Evolutionary conservation across 2,797 vertebrate genomes (phyloP), one percentile per base, ranked within the genome.

Genomic region (Nothura maculosa): DNA sequence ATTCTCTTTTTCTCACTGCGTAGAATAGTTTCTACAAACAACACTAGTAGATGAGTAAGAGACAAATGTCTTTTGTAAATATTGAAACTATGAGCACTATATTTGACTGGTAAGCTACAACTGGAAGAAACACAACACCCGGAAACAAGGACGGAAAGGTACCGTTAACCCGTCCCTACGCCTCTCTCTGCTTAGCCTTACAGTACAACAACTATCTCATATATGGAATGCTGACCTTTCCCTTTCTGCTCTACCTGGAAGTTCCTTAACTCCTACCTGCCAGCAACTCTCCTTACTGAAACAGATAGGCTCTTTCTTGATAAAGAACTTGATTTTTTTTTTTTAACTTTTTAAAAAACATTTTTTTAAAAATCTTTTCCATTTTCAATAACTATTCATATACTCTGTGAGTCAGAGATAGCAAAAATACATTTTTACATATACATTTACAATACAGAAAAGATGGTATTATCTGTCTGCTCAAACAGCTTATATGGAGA

Each of bases 311-410:
- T 52, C 5, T 80, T 58, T n/a, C 12, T 61, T 72, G 25, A 18
- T 47, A 63, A 57, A 40, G 57, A 32, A 20, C 5, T 48, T 48
- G 11, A 48, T 24, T 25, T 6, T 48, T 48, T 12, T 6, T 13
- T 48, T 48, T 7, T 24, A 22, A 3, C 12, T 48, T 25, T 48
- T 48, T 48, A 40, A 40, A 40, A 40, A 40, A 40, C 17, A 20
- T 75, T 89, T 52, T 87, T 83, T 75, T 25, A 40, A 40, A 40
- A 40, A 40, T 81, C 64, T 38, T 83, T 95, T 77, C 40, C 72
- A 91, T 34, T 81, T 95, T 78, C 43, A 72, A 81, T 89, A 93
- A 94, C 85, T 91, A 92, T 88, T 93, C 55, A 86, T 61, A 70
- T 25, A 81, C n/a, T 85, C 80, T 85, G 30, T 76, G 48, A 96